Percentiles rank a stretch among this genome's conserved stretches.
Conservation (phyloP, 1,140 invertebrate species). For the Bombus superbus region DNA sequence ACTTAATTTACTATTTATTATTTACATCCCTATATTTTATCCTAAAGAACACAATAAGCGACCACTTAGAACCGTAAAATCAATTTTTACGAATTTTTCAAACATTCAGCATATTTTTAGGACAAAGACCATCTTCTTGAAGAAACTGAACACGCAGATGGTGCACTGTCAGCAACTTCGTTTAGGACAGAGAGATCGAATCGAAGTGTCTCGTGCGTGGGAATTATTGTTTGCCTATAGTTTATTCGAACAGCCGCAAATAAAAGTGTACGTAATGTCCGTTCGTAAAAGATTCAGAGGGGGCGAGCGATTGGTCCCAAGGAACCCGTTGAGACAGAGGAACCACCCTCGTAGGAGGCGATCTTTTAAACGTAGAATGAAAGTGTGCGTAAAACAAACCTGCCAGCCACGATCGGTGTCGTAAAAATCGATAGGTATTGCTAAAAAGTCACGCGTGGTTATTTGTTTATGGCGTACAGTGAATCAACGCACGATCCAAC, state of each 20-base stretch:
- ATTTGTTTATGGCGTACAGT: not conserved
- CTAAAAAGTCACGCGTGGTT: constrained; percentile 26
- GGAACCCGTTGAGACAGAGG: constrained; percentile 49
- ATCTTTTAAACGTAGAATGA: constrained; percentile 60
- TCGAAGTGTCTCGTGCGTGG: not conserved
- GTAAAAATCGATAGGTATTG: constrained; percentile 10
- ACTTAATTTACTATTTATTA: too few relatives aligned
- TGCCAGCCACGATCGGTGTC: not conserved
- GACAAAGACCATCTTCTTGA: not conserved
- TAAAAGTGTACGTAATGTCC: constrained; percentile 40
- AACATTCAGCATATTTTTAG: not conserved
- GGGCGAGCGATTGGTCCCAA: constrained; percentile 56
- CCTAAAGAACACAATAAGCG: too few relatives aligned
- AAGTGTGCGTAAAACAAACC: constrained; percentile 28
- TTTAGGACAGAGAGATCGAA: not conserved
- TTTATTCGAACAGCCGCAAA: not conserved
- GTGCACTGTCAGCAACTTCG: not conserved
- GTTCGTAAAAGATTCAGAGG: constrained; percentile 57
- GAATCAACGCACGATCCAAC: not conserved
- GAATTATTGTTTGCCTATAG: constrained; percentile 32
- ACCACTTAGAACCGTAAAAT: too few relatives aligned
- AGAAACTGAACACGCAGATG: not conserved
- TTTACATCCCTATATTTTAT: too few relatives aligned
- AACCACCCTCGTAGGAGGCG: constrained; percentile 55
- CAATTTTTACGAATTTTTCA: not conserved